These are phyloP conservation scores for Pleuronectes platessa DNA, from an alignment of 2,113 vertebrate species.

Conservation along the genomic window DNA sequence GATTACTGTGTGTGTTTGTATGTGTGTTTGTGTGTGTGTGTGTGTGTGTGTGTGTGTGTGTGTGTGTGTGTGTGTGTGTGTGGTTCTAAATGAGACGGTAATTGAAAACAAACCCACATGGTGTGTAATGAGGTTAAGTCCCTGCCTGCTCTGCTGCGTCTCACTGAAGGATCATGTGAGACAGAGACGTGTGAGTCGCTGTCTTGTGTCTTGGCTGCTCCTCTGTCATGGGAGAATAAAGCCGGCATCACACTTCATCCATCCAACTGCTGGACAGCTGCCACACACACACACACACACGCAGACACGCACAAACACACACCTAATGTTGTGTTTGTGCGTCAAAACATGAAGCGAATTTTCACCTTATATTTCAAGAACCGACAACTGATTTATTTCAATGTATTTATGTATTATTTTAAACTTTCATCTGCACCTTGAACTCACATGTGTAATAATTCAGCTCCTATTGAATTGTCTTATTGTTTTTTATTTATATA, in stretches of 20 bases:
- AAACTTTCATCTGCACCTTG: too few relatives aligned
- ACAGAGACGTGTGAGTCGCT: slow-evolving; percentile 37
- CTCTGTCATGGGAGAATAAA: slow-evolving; percentile 54
- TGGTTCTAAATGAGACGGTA: slow-evolving; percentile 41
- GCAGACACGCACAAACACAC: neutral
- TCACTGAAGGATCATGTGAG: slow-evolving; percentile 57
- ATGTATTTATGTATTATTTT: too few relatives aligned
- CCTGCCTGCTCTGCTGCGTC: slow-evolving; percentile 25
- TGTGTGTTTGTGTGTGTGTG: slow-evolving; percentile 4
- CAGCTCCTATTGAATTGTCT: too few relatives aligned
- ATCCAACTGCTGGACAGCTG: slow-evolving; percentile 25
- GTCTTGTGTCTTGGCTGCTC: slow-evolving; percentile 4
- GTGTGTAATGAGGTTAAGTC: slow-evolving; percentile 59
- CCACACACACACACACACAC: slow-evolving; percentile 29
- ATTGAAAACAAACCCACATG: slow-evolving; percentile 59
- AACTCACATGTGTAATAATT: too few relatives aligned
- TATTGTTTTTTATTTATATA: too few relatives aligned
- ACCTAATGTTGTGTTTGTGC: too few relatives aligned
- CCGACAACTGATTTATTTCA: too few relatives aligned
- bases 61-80: slow-evolving; percentile 4
- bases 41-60: neutral
- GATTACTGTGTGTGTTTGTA: slow-evolving; percentile 5
- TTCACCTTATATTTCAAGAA: too few relatives aligned
- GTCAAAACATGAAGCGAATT: too few relatives aligned
- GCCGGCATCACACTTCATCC: slow-evolving; percentile 66